Evolutionary conservation across 2,113 vertebrate species (phyloP), one percentile per base, ranked within the genome.

Genomic region (Pollimyrus isidori): DNA sequence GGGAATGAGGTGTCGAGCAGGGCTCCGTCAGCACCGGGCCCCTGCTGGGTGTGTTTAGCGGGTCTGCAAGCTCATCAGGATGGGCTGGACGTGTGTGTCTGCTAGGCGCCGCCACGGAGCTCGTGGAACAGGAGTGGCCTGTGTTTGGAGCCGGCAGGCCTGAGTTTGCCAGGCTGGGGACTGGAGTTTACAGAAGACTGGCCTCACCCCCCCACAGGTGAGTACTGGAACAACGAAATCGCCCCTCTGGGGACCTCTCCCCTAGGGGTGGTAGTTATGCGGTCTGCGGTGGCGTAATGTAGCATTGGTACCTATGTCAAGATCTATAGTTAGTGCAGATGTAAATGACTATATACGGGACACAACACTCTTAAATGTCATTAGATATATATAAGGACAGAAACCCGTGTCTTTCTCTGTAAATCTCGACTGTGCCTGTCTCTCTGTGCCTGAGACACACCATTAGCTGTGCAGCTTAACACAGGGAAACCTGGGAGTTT

Each of bases 101-200:
- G n/a, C n/a, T 35, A 91, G 90, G 90, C 85, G 35, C 56, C 86
- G 52, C 49, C 65, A 73, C 69, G 50, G 49, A 15, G 6, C 13
- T 30, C 62, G 9, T 10, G 53, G 80, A 53, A 56, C 48, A 39
- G 35, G 7, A 53, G 73, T 17, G 53, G 86, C 6, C 10, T 35
- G 13, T 53, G 17, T 76, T 11, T 3, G 21, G 88, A 58, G 4
- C 6, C 65, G 19, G 62, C 35, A 52, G 83, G 23, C 23, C 49
- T 76, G 23, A 30, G 90, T 42, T 30, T 76, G 58, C n/a, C 56
- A 80, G 73, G 65, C 26, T 87, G 88, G 50, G 45, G 86, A 15
- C 56, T 46, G 48, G 86, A 88, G 76, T 3, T 56, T 5, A 4
- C 0, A 30, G 45, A 80, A 53, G 46, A 52, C 53, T 2, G 7